Conservation (phyloP, 1,140 invertebrate species). For the Idris sp. region DNA sequence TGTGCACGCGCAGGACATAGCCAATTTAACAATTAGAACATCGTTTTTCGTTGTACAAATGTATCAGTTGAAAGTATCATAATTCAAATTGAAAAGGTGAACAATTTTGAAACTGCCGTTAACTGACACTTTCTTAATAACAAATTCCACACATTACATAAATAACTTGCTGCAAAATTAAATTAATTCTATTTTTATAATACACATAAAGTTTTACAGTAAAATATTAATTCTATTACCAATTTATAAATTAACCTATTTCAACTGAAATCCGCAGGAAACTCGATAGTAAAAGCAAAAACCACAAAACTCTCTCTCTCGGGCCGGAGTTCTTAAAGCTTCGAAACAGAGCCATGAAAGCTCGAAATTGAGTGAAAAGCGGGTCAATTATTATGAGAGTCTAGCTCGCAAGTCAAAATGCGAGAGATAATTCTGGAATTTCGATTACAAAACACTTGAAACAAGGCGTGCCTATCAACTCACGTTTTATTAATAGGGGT, state of each 20-base stretch:
- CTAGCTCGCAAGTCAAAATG: conserved; percentile 12
- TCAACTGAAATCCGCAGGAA: too few relatives aligned
- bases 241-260: too few relatives aligned
- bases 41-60: conserved; percentile 3
- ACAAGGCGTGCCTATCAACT: conserved; percentile 49
- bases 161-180: too few relatives aligned
- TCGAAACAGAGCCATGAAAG: background rate
- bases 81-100: background rate
- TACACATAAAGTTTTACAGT: too few relatives aligned
- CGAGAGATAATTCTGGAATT: conserved; percentile 25
- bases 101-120: conserved; percentile 1
- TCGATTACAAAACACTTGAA: conserved; percentile 34
- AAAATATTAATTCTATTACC: too few relatives aligned
- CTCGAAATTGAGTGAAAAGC: conserved; percentile 2
- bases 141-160: too few relatives aligned
- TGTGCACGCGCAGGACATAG: background rate
- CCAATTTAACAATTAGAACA: conserved; percentile 11
- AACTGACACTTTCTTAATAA: too few relatives aligned
- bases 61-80: background rate
- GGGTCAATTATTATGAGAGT: conserved; percentile 20
- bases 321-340: too few relatives aligned
- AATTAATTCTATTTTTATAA: too few relatives aligned
- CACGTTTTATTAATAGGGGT: conserved; percentile 49
- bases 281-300: too few relatives aligned
- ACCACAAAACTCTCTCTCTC: too few relatives aligned